A percentile compares a stretch with the other conserved stretches of the same genome.
Evolutionary conservation across 2,888 invertebrate genomes (phyloP).

Genomic region (Vesta saturnalis): DNA sequence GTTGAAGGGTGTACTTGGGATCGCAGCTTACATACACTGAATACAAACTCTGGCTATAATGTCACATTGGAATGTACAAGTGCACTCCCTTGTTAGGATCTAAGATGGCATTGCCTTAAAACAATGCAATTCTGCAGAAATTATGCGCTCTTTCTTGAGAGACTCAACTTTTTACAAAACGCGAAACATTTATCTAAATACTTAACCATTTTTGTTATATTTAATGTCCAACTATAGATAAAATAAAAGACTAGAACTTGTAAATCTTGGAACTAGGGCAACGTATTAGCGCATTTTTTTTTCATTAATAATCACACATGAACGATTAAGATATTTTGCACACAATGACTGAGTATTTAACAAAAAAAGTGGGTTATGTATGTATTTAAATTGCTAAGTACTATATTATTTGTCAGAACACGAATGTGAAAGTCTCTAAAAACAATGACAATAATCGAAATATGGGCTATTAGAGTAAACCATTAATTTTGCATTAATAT

Average conservation of each 20-base stretch:
- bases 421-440: slow-evolving; percentile 28
- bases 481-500: neutral
- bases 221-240: slow-evolving; percentile 16
- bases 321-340: slow-evolving; percentile 20
- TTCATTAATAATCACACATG: neutral
- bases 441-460: slow-evolving; percentile 26
- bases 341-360: slow-evolving; percentile 19
- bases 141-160: slow-evolving; percentile 44
- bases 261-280: neutral
- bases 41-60: slow-evolving; percentile 40
- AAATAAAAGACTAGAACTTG: neutral
- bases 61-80: slow-evolving; percentile 42
- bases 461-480: slow-evolving; percentile 13
- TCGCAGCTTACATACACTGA: slow-evolving; percentile 34
- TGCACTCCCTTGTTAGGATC: slow-evolving; percentile 48
- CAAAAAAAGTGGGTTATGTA: slow-evolving; percentile 28
- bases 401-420: slow-evolving; percentile 21
- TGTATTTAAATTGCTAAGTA: slow-evolving; percentile 33
- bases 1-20: slow-evolving; percentile 31
- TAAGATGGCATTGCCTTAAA: slow-evolving; percentile 47
- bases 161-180: slow-evolving; percentile 40
- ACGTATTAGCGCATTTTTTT: too few relatives aligned
- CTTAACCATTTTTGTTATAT: slow-evolving; percentile 36
- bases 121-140: slow-evolving; percentile 48
- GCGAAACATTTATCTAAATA: slow-evolving; percentile 40